phyloP scores from a whole-genome alignment of 2,113 vertebrate species.

The Oxygymnocypris stewartii region DNA sequence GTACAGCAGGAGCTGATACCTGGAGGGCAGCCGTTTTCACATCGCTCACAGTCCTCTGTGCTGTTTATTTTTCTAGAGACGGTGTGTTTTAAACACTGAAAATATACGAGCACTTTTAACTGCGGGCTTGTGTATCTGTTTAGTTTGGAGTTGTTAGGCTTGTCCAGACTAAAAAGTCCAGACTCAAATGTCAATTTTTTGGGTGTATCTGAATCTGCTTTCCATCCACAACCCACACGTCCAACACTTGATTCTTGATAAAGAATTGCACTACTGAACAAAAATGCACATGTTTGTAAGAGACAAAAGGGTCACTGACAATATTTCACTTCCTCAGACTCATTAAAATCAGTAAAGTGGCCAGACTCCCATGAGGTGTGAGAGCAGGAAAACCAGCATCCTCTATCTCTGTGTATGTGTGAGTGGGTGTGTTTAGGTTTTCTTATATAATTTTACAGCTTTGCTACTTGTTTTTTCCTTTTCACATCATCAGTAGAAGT shows the following conservation, averaged over 20 bases:
- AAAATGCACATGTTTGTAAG: neutral
- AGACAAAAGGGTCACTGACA: constrained; percentile 25
- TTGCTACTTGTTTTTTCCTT: constrained; percentile 35
- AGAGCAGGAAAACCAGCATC: constrained; percentile 22
- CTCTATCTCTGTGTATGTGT: neutral
- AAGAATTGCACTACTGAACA: neutral
- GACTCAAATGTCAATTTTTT: neutral
- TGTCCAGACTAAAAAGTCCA: neutral
- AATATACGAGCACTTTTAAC: constrained; percentile 6
- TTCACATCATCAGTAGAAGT: constrained; percentile 13
- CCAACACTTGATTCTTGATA: neutral
- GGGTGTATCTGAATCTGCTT: neutral
- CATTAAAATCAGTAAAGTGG: constrained; percentile 32
- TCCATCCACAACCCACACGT: neutral
- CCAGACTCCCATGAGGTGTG: constrained; percentile 26
- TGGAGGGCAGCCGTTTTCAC: neutral
- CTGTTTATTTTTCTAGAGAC: constrained; percentile 28
- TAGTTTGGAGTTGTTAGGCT: constrained; percentile 14
- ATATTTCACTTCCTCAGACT: constrained; percentile 30
- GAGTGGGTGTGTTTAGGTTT: neutral
- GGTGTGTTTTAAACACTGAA: constrained; percentile 15
- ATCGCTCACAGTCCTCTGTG: neutral
- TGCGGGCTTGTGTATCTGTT: neutral
- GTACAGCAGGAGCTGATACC: constrained; percentile 21
- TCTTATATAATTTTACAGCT: constrained; percentile 27